Evolutionary conservation across 2,888 invertebrate species (phyloP).

Genomic region (Sympetrum striolatum): DNA sequence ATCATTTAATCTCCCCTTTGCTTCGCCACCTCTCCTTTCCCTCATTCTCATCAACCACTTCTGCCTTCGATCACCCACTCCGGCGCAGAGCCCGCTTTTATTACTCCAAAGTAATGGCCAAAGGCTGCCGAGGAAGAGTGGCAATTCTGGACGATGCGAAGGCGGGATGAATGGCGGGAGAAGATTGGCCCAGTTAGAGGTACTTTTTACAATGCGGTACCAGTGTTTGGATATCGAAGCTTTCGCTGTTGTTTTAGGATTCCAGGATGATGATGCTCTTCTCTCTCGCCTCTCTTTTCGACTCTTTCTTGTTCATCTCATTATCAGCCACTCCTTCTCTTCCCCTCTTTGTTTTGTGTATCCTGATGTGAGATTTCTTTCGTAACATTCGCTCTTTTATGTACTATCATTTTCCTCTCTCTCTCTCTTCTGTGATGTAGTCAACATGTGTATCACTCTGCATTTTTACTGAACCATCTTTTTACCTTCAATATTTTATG

Average conservation of each 20-base stretch:
- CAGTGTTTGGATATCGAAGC: slow-evolving; percentile 24
- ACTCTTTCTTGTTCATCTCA: background rate
- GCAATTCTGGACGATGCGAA: background rate
- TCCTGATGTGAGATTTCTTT: too few species aligned
- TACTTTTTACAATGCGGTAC: slow-evolving; percentile 18
- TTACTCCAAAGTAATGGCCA: background rate
- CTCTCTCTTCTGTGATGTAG: too few species aligned
- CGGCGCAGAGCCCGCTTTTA: background rate
- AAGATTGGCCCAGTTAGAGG: background rate
- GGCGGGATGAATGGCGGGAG: background rate
- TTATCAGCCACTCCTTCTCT: background rate
- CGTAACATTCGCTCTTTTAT: background rate
- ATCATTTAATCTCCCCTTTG: background rate
- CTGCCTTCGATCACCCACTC: background rate
- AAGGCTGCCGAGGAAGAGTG: background rate
- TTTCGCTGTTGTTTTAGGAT: slow-evolving; percentile 29
- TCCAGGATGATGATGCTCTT: background rate
- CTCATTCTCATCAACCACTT: background rate
- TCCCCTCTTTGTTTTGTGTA: background rate
- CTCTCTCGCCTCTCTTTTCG: background rate
- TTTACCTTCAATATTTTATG: too few species aligned
- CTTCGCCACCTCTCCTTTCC: background rate
- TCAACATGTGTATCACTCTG: too few species aligned
- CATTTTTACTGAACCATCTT: background rate
- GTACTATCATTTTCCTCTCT: background rate